These are phyloP conservation scores for Pollenia griseotomentosa DNA, from an alignment of 2,888 invertebrate species.

Conservation along the genomic window DNA sequence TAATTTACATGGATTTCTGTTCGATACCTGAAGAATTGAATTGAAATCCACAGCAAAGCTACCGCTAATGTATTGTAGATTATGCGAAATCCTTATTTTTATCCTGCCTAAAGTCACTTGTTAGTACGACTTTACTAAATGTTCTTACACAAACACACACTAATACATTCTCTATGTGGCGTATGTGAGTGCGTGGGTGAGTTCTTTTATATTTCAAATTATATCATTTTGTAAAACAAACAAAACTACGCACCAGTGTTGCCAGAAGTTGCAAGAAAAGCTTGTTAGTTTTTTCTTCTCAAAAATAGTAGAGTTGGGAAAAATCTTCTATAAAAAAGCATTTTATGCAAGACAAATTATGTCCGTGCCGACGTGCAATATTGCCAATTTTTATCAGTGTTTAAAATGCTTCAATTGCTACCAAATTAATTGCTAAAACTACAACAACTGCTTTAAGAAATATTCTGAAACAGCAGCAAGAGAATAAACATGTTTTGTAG, in stretches of 20 bases:
- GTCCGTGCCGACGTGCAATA: no score
- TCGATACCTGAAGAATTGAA: constrained; percentile 84
- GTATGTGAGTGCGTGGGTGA: constrained; percentile 64
- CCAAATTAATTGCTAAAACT: no score
- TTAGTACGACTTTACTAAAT: constrained; percentile 72
- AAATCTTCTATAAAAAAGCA: no score
- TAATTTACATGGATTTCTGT: constrained; percentile 84
- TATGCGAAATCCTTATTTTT: constrained; percentile 83
- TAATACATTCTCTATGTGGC: constrained; percentile 26
- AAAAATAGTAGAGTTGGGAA: no score
- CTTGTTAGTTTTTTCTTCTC: no score
- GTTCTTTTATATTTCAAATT: constrained; percentile 65
- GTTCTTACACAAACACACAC: constrained; percentile 26
- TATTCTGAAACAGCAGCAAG: no score
- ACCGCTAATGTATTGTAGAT: constrained; percentile 85
- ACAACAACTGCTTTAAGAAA: no score
- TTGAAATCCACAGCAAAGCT: constrained; percentile 84
- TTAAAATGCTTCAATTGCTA: no score
- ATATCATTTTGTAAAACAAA: constrained; percentile 41
- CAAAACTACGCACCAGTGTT: neutral
- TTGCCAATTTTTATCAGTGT: no score
- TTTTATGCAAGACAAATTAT: no score
- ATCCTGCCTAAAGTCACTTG: constrained; percentile 77
- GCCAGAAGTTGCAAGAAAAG: no score
- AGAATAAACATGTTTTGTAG: no score